Evolutionary conservation across 2,888 invertebrate genomes (phyloP).

Genomic region (Cerceris ruficornis): DNA sequence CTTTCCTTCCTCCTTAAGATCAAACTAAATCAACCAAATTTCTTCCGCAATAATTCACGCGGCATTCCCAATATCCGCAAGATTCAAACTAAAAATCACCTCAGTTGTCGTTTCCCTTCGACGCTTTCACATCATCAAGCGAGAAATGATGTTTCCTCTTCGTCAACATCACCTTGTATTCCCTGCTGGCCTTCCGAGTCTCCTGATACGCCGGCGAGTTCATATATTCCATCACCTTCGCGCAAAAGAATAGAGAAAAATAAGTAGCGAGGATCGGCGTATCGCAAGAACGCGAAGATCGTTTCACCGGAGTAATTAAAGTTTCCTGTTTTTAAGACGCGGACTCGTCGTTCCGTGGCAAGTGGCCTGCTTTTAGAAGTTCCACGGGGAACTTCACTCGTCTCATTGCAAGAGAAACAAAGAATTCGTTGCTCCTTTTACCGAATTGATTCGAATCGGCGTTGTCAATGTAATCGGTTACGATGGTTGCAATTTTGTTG

Average conservation of each 20-base stretch:
- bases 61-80: not conserved
- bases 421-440: slow-evolving; percentile 22
- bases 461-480: not conserved
- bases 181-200: slow-evolving; percentile 56
- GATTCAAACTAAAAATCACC: not conserved
- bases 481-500: no score
- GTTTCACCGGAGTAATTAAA: slow-evolving; percentile 63
- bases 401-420: slow-evolving; percentile 5
- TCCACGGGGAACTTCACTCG: not conserved
- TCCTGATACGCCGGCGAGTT: slow-evolving; percentile 64
- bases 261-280: slow-evolving; percentile 59
- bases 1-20: no score
- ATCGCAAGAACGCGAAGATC: slow-evolving; percentile 51
- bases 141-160: slow-evolving; percentile 38
- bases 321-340: slow-evolving; percentile 61
- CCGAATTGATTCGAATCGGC: slow-evolving; percentile 38
- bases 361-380: slow-evolving; percentile 49
- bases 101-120: not conserved
- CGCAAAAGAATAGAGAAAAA: slow-evolving; percentile 24
- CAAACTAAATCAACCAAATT: no score
- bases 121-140: not conserved
- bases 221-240: slow-evolving; percentile 68
- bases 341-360: slow-evolving; percentile 57
- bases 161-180: slow-evolving; percentile 57
- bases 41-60: no score